phyloP scores from a whole-genome alignment of 37 sponge, comb jelly and placozoan genomes.

The Axinella damicornis region DNA sequence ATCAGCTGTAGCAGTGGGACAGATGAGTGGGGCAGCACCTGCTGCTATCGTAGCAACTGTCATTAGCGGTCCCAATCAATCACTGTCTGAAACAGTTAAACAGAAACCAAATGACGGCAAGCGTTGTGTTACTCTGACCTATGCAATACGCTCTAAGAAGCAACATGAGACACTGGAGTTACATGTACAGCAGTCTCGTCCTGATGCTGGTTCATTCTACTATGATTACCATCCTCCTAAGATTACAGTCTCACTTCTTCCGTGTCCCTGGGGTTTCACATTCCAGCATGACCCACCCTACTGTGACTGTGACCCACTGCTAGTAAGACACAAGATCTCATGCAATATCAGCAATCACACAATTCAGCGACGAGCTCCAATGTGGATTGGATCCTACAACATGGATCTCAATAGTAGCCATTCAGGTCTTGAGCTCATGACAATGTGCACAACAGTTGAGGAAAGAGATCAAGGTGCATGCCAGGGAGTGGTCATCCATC shows the following conservation, averaged over 20 bases:
- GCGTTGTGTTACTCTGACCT: neutral
- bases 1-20: neutral
- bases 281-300: neutral
- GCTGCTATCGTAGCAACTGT: neutral
- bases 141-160: neutral
- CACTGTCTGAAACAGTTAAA: neutral
- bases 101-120: neutral
- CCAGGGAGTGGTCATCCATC: neutral
- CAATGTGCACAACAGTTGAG: neutral
- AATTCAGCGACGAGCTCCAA: too few relatives aligned
- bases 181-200: neutral
- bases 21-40: neutral
- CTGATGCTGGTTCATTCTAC: neutral
- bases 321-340: neutral
- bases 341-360: neutral
- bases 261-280: conserved; percentile 10
- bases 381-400: neutral
- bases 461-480: neutral
- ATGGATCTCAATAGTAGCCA: too few relatives aligned
- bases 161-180: neutral
- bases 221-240: neutral
- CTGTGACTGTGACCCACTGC: neutral
- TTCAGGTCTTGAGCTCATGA: neutral
- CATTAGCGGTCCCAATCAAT: neutral
- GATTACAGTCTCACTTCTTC: neutral